Evolutionary conservation across 1,140 invertebrate species (phyloP).

Genomic region (Drosophila fuyamai): DNA sequence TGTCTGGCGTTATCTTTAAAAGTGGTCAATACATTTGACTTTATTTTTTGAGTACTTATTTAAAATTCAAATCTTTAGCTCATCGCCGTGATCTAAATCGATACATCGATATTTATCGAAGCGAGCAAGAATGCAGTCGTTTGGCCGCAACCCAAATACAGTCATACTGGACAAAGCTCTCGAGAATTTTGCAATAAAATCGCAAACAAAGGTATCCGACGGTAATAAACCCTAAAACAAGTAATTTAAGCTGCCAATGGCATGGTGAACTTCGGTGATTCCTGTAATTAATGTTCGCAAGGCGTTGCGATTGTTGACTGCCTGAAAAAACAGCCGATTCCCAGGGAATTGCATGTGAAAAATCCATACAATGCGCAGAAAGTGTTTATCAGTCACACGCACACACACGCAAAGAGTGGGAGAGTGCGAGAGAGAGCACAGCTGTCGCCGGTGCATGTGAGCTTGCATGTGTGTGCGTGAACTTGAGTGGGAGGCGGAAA

Average conservation of each 20-base stretch:
- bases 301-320: background rate
- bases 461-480: slow-evolving; percentile 32
- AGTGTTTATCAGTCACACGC: slow-evolving; percentile 41
- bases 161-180: slow-evolving; percentile 22
- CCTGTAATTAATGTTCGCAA: background rate
- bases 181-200: slow-evolving; percentile 35
- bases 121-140: background rate
- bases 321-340: background rate
- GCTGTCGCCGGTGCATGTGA: slow-evolving; percentile 37
- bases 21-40: background rate
- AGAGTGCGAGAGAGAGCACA: slow-evolving; percentile 16
- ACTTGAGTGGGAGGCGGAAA: slow-evolving; percentile 60
- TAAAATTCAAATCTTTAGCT: background rate
- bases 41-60: background rate
- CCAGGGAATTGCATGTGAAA: slow-evolving; percentile 31
- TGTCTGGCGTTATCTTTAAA: slow-evolving; percentile 5
- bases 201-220: slow-evolving; percentile 30
- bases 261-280: background rate
- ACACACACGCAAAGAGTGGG: slow-evolving; percentile 7
- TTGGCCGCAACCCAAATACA: background rate
- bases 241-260: background rate
- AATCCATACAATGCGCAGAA: slow-evolving; percentile 45
- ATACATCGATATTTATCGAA: background rate
- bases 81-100: background rate
- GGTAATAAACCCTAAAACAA: background rate